Evolutionary conservation across 2,888 invertebrate genomes (phyloP).

Genomic region (Tethea ocularis): DNA sequence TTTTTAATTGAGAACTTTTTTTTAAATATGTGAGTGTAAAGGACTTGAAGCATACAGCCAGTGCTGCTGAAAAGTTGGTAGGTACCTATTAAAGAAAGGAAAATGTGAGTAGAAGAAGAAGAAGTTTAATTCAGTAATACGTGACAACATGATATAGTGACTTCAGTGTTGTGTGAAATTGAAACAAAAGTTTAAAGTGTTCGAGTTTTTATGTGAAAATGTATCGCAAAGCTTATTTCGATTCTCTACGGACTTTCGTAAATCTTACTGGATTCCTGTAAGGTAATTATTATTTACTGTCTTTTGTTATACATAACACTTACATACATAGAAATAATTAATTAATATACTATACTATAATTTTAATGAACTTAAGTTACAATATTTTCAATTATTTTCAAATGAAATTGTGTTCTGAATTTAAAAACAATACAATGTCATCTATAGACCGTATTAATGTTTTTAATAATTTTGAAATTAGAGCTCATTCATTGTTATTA

Average conservation of each 20-base stretch:
- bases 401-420: no score
- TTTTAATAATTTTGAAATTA: no score
- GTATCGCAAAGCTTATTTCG: slow-evolving; percentile 40
- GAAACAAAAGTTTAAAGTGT: slow-evolving; percentile 28
- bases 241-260: slow-evolving; percentile 23
- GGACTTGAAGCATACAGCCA: neutral
- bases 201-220: slow-evolving; percentile 36
- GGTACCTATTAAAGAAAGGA: neutral
- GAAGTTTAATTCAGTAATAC: neutral
- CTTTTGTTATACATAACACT: neutral
- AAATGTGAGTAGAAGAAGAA: neutral
- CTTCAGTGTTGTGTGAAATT: slow-evolving; percentile 22
- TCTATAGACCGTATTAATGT: no score
- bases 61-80: neutral
- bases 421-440: no score
- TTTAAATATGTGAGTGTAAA: neutral
- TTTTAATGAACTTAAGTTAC: no score
- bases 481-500: no score
- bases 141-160: neutral
- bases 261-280: slow-evolving; percentile 62
- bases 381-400: no score
- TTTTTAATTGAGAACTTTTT: neutral
- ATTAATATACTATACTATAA: no score
- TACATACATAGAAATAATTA: neutral
- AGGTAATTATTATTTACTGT: slow-evolving; percentile 46